phyloP scores from a whole-genome alignment of 2,888 invertebrate species.

The Chloromyia formosa region DNA sequence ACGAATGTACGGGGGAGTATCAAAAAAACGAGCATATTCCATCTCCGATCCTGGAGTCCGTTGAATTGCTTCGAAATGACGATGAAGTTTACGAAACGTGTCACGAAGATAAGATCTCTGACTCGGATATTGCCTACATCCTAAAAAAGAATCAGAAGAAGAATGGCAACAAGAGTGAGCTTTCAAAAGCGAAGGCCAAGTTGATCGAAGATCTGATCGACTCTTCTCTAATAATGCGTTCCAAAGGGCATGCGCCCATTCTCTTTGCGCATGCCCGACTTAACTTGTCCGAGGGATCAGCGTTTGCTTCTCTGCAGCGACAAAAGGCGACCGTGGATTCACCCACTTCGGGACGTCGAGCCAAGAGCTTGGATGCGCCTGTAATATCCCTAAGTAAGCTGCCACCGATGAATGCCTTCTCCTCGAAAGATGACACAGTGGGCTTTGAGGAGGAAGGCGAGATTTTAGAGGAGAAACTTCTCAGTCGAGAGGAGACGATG shows the following conservation, averaged over 20 bases:
- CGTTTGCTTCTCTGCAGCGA: slow-evolving; percentile 76
- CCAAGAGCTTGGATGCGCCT: slow-evolving; percentile 86
- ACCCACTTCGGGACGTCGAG: slow-evolving; percentile 77
- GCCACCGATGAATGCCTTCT: slow-evolving; percentile 85
- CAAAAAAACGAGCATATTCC: slow-evolving; percentile 70
- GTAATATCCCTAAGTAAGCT: slow-evolving; percentile 81
- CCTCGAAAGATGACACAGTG: slow-evolving; percentile 88
- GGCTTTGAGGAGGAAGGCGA: slow-evolving; percentile 76
- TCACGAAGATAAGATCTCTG: slow-evolving; percentile 66
- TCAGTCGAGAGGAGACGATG: slow-evolving; percentile 62
- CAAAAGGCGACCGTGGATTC: slow-evolving; percentile 80
- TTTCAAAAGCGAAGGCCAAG: slow-evolving; percentile 65
- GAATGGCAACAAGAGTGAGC: slow-evolving; percentile 50
- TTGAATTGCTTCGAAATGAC: slow-evolving; percentile 70
- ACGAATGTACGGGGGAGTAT: slow-evolving; percentile 71
- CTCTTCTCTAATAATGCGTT: slow-evolving; percentile 73
- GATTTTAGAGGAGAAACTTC: slow-evolving; percentile 69
- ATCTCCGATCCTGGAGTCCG: slow-evolving; percentile 71
- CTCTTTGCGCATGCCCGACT: slow-evolving; percentile 81
- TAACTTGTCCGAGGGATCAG: slow-evolving; percentile 86
- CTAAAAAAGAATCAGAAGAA: slow-evolving; percentile 52
- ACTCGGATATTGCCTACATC: slow-evolving; percentile 68
- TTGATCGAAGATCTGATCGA: slow-evolving; percentile 73
- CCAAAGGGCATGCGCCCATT: slow-evolving; percentile 79
- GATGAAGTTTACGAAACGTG: slow-evolving; percentile 65